Evolutionary conservation across 53 echinoderm and acorn worm species (phyloP), one percentile per base, ranked within the genome.

Genomic region (Arbacia lixula): DNA sequence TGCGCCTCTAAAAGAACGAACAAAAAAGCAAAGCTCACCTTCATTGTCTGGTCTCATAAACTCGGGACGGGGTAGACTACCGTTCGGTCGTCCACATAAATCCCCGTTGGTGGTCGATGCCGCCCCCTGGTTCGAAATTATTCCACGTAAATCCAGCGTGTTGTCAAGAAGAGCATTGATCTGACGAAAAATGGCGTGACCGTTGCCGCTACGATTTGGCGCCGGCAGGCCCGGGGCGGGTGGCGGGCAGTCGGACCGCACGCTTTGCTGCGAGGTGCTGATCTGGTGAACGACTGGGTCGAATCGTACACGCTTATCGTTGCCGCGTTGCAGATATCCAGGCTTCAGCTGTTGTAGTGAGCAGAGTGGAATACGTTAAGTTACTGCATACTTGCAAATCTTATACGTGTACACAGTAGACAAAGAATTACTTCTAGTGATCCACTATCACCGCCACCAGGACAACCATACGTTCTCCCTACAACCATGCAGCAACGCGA

Each of bases 121-220:
- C 5, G 52, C 32, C 33, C 82, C 82, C 63, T 81, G 82, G 60
- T 63, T 81, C 63, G 82, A 43, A 62, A 12, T 28, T 42, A 63
- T 30, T 81, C 82, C 82, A 64, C 82, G 69, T 61, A 89, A 78
- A 61, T 91, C 91, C 73, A 95, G 80, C 14, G 95, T 84, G 83
- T 89, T 95, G 53, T 92, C 95, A 61, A 95, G 69, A 43, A 95
- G 66, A 31, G 95, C 95, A 81, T 95, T 95, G 42, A 95, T 92
- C 76, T 95, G 89, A 26, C 92, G 91, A 76, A 95, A 89, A n/a
- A 91, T 84, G 66, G 92, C 95, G 57, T 83, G 87, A 84, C 85
- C 92, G 77, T 85, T 91, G 85, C 82, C 82, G 32, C 64, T 50
- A 61, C 64, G 49, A 49, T 6, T 50, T 16, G 82, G 82, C 28